These are phyloP conservation scores for Gymnodraco acuticeps DNA, from an alignment of 2,797 vertebrate genomes.

Conservation along the genomic window DNA sequence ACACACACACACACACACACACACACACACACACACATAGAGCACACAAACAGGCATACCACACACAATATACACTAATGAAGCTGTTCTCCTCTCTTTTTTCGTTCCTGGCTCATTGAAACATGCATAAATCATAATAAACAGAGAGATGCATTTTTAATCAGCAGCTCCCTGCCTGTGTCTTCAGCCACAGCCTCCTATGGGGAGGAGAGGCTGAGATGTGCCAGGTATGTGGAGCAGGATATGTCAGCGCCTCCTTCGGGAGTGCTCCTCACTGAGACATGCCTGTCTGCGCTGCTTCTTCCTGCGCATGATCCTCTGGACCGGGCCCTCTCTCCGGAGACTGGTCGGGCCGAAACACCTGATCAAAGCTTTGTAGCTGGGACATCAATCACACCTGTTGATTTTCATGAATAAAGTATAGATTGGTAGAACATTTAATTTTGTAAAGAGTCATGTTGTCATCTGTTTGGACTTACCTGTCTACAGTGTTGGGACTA, in stretches of 20 bases:
- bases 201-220: slow-evolving; percentile 60
- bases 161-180: slow-evolving; percentile 74
- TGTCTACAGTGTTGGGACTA: too few relatives aligned
- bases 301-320: slow-evolving; percentile 50
- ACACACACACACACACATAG: slow-evolving; percentile 43
- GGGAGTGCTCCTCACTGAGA: slow-evolving; percentile 64
- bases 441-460: not conserved
- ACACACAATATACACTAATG: slow-evolving; percentile 79
- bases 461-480: not conserved
- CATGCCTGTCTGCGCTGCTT: slow-evolving; percentile 62
- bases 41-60: slow-evolving; percentile 40
- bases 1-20: slow-evolving; percentile 47
- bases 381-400: not conserved
- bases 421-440: not conserved
- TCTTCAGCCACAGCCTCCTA: slow-evolving; percentile 71
- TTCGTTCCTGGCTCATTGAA: slow-evolving; percentile 76
- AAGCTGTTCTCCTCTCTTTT: slow-evolving; percentile 77
- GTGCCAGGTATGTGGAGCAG: slow-evolving; percentile 70
- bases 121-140: slow-evolving; percentile 86
- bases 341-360: slow-evolving; percentile 22
- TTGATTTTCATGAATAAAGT: slow-evolving; percentile 10
- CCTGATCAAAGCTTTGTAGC: not conserved
- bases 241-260: slow-evolving; percentile 69
- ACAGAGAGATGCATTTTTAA: slow-evolving; percentile 85
- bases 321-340: slow-evolving; percentile 51